A percentile compares a stretch with the other conserved stretches of the same genome.
These are phyloP conservation scores for Rhaphigaster nebulosa DNA, from an alignment of 2,888 invertebrate genomes.

Conservation along the genomic window DNA sequence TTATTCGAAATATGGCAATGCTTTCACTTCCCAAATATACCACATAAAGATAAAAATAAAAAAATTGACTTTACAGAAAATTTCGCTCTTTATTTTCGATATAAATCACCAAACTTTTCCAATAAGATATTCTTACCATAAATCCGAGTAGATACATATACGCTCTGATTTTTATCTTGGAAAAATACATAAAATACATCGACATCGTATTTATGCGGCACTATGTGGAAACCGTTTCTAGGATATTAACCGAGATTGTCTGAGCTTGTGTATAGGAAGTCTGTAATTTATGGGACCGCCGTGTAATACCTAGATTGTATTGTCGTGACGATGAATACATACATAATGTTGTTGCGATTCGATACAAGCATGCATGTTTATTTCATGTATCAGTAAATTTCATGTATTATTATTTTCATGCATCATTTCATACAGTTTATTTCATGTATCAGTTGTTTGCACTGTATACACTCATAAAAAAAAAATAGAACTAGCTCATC, in stretches of 20 bases:
- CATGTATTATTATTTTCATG: too few relatives aligned
- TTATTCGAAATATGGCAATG: too few relatives aligned
- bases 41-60: too few relatives aligned
- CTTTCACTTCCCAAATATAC: too few relatives aligned
- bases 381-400: not conserved
- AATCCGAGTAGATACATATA: not conserved
- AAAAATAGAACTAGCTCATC: too few relatives aligned
- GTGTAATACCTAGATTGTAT: slow-evolving; percentile 15
- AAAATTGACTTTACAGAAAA: not conserved
- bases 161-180: not conserved
- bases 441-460: too few relatives aligned
- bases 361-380: not conserved
- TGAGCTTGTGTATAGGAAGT: not conserved
- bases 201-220: not conserved
- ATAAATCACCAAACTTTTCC: not conserved
- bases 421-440: too few relatives aligned
- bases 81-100: not conserved
- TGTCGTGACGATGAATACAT: not conserved
- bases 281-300: not conserved
- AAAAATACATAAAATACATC: not conserved
- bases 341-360: not conserved
- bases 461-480: too few relatives aligned
- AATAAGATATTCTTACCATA: not conserved
- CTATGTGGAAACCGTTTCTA: not conserved
- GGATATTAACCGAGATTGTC: slow-evolving; percentile 33